Percentiles rank a stretch among this genome's conserved stretches.
These are phyloP conservation scores for Thryonomys swinderianus DNA, from an alignment of 2,113 vertebrate species.

Conservation along the genomic window DNA sequence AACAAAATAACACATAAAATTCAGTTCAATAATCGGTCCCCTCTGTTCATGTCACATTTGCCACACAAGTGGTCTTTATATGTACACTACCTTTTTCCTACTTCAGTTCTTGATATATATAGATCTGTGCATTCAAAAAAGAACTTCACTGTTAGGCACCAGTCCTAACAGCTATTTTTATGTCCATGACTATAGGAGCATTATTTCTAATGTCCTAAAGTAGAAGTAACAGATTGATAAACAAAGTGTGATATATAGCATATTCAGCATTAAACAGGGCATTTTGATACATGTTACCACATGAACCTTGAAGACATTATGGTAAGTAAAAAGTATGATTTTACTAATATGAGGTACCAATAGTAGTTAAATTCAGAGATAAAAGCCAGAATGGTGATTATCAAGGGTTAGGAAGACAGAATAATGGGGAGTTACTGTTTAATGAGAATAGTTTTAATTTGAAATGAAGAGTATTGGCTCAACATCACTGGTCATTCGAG, in stretches of 20 bases:
- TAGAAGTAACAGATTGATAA: neutral
- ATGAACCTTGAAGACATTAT: slow-evolving; percentile 24
- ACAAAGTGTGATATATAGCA: neutral
- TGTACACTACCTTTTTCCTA: neutral
- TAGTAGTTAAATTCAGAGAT: slow-evolving; percentile 4
- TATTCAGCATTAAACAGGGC: slow-evolving; percentile 13
- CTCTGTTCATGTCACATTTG: slow-evolving; percentile 17
- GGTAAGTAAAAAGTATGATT: slow-evolving; percentile 11
- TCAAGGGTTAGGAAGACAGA: neutral
- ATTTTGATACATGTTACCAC: slow-evolving; percentile 26
- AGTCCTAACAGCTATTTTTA: neutral
- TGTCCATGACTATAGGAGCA: neutral
- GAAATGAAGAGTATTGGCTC: neutral
- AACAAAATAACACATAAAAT: neutral
- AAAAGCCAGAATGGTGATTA: slow-evolving; percentile 18
- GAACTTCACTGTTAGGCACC: neutral
- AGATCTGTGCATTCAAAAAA: neutral
- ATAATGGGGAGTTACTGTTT: neutral
- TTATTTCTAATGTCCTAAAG: slow-evolving; percentile 20
- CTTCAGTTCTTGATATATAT: slow-evolving; percentile 34
- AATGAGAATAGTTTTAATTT: neutral
- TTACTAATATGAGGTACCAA: neutral
- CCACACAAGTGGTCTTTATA: slow-evolving; percentile 18
- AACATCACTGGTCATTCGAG: too few relatives aligned
- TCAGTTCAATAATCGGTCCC: neutral